Conservation (phyloP, 2,113 vertebrate genomes). For the Clarias batrachus region DNA sequence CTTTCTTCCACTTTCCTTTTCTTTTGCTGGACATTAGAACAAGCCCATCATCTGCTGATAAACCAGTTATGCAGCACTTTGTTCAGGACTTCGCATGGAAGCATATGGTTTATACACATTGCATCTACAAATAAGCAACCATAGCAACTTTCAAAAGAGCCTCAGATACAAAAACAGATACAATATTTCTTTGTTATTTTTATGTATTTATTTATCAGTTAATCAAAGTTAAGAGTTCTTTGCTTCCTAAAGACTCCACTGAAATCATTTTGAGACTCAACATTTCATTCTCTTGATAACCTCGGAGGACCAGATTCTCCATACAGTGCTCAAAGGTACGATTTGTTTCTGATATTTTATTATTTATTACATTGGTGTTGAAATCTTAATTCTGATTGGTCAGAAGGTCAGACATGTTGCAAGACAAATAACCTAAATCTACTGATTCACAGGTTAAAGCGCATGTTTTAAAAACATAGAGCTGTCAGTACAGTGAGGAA, state of each 20-base stretch:
- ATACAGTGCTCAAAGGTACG: background rate
- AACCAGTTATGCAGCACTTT: slow-evolving; percentile 5
- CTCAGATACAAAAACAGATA: background rate
- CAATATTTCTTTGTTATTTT: no score
- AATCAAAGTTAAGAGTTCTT: background rate
- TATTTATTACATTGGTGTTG: background rate
- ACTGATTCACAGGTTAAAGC: no score
- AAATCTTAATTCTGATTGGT: background rate
- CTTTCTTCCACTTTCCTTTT: background rate
- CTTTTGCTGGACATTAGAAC: background rate
- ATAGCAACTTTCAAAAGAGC: background rate
- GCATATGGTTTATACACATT: background rate
- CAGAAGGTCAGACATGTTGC: background rate
- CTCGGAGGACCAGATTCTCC: background rate
- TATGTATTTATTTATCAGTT: no score
- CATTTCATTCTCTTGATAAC: background rate
- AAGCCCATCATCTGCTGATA: background rate
- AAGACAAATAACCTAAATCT: no score
- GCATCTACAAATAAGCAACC: background rate
- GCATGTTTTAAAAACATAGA: no score
- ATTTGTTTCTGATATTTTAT: background rate
- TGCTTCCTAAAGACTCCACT: background rate
- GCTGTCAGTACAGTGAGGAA: no score
- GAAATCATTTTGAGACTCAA: background rate
- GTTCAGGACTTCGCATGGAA: background rate